Evolutionary conservation across 2,113 vertebrate species (phyloP), one percentile per base, ranked within the genome.

Genomic region (Microtus oregoni): DNA sequence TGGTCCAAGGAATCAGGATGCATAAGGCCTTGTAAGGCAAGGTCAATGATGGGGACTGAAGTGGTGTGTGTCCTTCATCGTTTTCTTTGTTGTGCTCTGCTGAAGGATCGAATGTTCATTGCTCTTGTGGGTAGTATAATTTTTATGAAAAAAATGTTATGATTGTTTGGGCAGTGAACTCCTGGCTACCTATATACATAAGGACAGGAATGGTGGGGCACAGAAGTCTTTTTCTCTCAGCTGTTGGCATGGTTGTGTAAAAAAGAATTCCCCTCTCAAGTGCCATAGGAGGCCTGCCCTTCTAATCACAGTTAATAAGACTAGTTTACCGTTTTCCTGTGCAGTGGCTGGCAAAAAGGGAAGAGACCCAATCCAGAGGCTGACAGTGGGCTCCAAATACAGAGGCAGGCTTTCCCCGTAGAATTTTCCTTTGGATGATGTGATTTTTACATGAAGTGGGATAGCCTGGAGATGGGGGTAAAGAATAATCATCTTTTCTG

Each of bases 301-400:
- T 76, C 90, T 94, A 76, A 91, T 65, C 81, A 65, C 77, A 91
- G 47, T 88, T 78, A 78, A 52, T 50, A 75, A 85, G 86, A 77
- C 90, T 61, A 79, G 81, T 38, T 79, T 75, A 10, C 68, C 65
- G 77, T 79, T 94, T 44, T 44, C n/a, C 20, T 85, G 35, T 52
- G 20, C 14, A 52, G 22, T n/a, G 82, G 77, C 77, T 94, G 41
- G 35, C 30, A 38, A 91, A 65, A 89, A 82, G 61, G 86, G 50
- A 88, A 88, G 30, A 58, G 26, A 20, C 28, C 61, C 5, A 19
- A 70, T 67, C 38, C 14, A 67, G 8, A 81, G 50, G 55, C 12
- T 92, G 52, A 22, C 86, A 65, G 4, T 86, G 65, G 81, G 83
- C 78, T 75, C 52, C 87, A 70, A 65, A 28, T 70, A 32, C 55